Percentiles rank a stretch among this genome's conserved stretches.
phyloP scores from a whole-genome alignment of 2,797 vertebrate genomes.

The Lates japonicus region DNA sequence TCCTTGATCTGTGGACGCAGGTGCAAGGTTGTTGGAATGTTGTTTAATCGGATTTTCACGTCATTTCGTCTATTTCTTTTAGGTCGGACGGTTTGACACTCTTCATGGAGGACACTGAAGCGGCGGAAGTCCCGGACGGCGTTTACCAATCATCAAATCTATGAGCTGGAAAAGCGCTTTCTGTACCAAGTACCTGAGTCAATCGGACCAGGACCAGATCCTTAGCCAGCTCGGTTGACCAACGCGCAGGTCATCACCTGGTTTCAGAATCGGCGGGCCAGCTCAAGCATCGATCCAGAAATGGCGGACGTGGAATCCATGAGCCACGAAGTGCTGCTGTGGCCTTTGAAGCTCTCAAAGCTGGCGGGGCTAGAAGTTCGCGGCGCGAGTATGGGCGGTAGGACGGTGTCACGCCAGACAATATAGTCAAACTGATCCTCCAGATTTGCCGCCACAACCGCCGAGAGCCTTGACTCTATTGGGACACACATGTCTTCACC shows the following conservation, averaged over 20 bases:
- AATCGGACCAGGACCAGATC: slow-evolving; percentile 91
- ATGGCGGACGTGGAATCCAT: slow-evolving; percentile 94
- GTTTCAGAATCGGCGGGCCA: slow-evolving; percentile 94
- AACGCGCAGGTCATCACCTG: slow-evolving; percentile 94
- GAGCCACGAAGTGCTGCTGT: slow-evolving; percentile 88
- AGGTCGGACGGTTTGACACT: slow-evolving; percentile 79
- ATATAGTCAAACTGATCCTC: too few species aligned
- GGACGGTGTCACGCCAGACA: slow-evolving; percentile 36
- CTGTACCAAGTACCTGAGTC: slow-evolving; percentile 93
- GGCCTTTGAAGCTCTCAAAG: slow-evolving; percentile 89
- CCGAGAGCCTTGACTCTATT: slow-evolving; percentile 65
- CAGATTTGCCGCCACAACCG: slow-evolving; percentile 70
- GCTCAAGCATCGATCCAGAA: slow-evolving; percentile 92
- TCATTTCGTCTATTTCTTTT: background rate
- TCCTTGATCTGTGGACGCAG: background rate
- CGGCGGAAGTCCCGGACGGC: slow-evolving; percentile 93
- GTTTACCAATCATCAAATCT: slow-evolving; percentile 94
- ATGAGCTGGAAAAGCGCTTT: slow-evolving; percentile 93
- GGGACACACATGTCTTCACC: slow-evolving; percentile 73
- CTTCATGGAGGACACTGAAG: slow-evolving; percentile 84
- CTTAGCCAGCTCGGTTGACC: slow-evolving; percentile 92
- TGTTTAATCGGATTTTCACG: background rate
- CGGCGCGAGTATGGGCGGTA: slow-evolving; percentile 45
- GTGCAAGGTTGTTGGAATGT: background rate
- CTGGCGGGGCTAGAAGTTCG: slow-evolving; percentile 91